Conservation (phyloP, 2,888 invertebrate genomes). For the Caenorhabditis drosophilae region DNA sequence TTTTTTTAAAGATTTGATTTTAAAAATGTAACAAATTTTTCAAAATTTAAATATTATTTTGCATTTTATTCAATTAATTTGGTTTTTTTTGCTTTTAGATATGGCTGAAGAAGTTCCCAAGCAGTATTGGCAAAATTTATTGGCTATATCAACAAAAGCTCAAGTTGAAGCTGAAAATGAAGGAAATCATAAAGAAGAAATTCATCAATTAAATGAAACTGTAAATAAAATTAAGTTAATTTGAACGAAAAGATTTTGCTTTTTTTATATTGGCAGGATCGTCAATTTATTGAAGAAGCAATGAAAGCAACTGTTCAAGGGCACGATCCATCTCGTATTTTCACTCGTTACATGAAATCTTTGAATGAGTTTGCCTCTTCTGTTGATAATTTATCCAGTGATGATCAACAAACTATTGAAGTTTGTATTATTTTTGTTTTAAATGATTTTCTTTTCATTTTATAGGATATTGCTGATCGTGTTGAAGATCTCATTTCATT, state of each 20-base stretch:
- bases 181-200: constrained; percentile 1
- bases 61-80: too few species aligned
- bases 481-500: constrained; percentile 9
- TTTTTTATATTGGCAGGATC: constrained; percentile 19
- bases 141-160: constrained; percentile 1
- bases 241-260: background rate
- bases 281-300: constrained; percentile 27
- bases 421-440: background rate
- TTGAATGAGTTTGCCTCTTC: background rate
- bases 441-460: background rate
- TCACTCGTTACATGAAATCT: background rate
- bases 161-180: constrained; percentile 4
- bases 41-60: too few species aligned
- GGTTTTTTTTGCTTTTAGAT: constrained; percentile 3
- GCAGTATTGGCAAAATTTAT: constrained; percentile 5
- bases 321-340: constrained; percentile 9
- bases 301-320: constrained; percentile 11
- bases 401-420: background rate
- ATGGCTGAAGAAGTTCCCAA: constrained; percentile 5
- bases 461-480: constrained; percentile 18
- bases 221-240: constrained; percentile 1
- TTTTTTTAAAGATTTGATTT: too few species aligned
- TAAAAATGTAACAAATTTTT: too few species aligned
- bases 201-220: background rate
- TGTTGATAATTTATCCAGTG: background rate